A percentile compares a stretch with the other conserved stretches of the same genome.
phyloP scores from a whole-genome alignment of 2,888 invertebrate genomes.

The Pseudococcus jackbeardsleyi region DNA sequence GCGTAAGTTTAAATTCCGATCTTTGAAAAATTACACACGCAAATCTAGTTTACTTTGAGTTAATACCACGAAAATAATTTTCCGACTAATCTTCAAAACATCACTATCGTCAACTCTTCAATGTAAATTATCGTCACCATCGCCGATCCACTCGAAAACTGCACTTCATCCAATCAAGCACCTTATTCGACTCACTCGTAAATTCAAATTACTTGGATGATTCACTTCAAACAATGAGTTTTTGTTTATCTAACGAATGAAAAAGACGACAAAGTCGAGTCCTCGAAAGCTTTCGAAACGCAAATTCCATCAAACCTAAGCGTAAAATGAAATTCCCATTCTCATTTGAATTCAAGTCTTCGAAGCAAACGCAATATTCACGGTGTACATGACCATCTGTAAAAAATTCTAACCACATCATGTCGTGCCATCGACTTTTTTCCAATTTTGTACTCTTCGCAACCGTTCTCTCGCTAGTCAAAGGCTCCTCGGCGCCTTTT shows the following conservation, averaged over 20 bases:
- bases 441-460: neutral
- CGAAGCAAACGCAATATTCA: neutral
- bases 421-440: neutral
- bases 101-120: too few relatives aligned
- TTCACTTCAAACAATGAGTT: neutral
- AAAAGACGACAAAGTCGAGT: neutral
- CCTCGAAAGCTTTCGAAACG: neutral
- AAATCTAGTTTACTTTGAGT: too few relatives aligned
- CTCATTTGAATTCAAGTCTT: neutral
- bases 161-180: neutral
- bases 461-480: neutral
- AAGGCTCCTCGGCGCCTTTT: neutral
- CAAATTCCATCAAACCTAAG: neutral
- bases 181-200: neutral
- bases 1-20: too few relatives aligned
- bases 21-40: too few relatives aligned
- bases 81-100: too few relatives aligned
- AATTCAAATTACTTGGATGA: slow-evolving; percentile 1
- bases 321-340: neutral
- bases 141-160: neutral
- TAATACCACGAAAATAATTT: too few relatives aligned
- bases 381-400: neutral
- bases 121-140: neutral
- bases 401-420: neutral
- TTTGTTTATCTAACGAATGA: neutral